Evolutionary conservation across 2,888 invertebrate genomes (phyloP), one percentile per base, ranked within the genome.

Genomic region (Mayetiola destructor): DNA sequence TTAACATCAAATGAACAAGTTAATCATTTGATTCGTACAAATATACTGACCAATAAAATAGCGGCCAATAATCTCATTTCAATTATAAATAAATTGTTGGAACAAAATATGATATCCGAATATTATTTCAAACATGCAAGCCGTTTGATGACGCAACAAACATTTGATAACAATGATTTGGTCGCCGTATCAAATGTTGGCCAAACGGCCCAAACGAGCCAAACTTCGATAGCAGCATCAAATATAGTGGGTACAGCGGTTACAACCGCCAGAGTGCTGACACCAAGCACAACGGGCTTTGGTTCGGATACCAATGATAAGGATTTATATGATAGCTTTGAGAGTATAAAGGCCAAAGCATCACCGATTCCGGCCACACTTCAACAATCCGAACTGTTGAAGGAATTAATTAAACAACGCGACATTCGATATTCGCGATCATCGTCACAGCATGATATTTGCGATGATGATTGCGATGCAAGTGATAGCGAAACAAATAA

Each of bases 61-160:
- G 64, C 64, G 1, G 63, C 64, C 35, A 64, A 63, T 58, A 64
- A 64, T 59, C 58, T 64, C 18, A 64, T 64, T 53, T 61, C 64
- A 9, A 64, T 65, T 12, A 65, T 65, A 14, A 64, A 64, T 59
- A 64, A 64, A 57, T 58, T 65, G 36, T 52, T 64, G 30, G 64
- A 65, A 37, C 65, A 65, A 56, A 65, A 65, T 58, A 63, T 64
- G 16, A 63, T 65, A 61, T 65, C 64, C 0, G 65, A 65, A 48
- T 65, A 65, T 58, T 65, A 65, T 59, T 64, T 64, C 35, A 64
- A 65, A 48, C 61, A 64, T 55, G 63, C 56, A 10, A 53, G 53
- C 29, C 29, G 53, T 30, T 20, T 53, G 53, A 55, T 36, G 55
- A 35, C 36, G 55, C 55, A 35, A 36, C 9, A 5, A 14, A 5